Conservation (phyloP, 2,113 vertebrate genomes). For the Rhabdornis inornatus region DNA sequence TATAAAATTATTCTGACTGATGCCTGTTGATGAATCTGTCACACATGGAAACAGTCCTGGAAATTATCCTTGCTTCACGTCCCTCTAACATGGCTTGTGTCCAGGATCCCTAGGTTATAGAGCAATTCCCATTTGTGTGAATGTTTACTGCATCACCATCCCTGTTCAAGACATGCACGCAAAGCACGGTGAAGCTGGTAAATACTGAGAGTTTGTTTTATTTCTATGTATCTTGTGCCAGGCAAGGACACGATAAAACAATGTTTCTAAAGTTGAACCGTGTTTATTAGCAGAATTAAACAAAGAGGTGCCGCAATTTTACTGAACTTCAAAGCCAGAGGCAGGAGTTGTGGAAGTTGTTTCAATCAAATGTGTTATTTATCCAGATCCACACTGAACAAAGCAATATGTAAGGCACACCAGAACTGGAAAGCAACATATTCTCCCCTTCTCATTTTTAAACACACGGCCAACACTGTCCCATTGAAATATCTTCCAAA, state of each 20-base stretch:
- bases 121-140: neutral
- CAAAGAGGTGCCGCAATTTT: neutral
- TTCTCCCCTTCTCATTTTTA: neutral
- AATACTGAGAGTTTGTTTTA: neutral
- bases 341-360: neutral
- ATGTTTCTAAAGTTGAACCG: neutral
- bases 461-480: neutral
- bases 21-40: neutral
- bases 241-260: neutral
- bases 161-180: neutral
- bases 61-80: neutral
- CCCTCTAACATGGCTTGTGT: neutral
- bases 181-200: neutral
- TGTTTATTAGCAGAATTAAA: neutral
- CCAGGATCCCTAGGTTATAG: neutral
- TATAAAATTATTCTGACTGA: neutral
- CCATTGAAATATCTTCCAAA: neutral
- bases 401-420: neutral
- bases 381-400: neutral
- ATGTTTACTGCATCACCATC: neutral
- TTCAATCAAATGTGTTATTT: neutral
- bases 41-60: neutral
- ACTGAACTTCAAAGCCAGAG: neutral
- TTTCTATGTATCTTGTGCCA: neutral
- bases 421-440: neutral